phyloP scores from a whole-genome alignment of 2,888 invertebrate species.

The Andrena haemorrhoa region DNA sequence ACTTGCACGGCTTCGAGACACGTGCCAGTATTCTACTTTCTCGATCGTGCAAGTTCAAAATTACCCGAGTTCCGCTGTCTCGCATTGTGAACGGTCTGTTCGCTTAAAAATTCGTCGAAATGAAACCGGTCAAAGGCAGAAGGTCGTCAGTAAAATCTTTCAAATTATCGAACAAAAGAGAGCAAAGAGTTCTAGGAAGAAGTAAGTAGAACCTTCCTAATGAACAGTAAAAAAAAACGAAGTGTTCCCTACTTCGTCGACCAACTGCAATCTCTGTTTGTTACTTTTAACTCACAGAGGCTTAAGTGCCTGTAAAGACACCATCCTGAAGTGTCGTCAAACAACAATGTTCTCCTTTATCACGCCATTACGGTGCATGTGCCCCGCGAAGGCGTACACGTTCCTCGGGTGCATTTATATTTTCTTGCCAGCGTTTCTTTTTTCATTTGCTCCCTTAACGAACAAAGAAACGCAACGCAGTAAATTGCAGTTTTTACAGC shows the following conservation, averaged over 20 bases:
- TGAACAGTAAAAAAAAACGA: too few relatives aligned
- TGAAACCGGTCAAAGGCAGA: too few relatives aligned
- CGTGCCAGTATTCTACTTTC: slow-evolving; percentile 5
- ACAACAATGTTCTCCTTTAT: not conserved
- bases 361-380: not conserved
- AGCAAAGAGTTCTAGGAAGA: too few relatives aligned
- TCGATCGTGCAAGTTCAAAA: not conserved
- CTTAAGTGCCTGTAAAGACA: not conserved
- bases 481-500: slow-evolving; percentile 36
- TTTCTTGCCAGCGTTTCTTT: not conserved
- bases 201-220: too few relatives aligned
- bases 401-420: not conserved
- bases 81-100: too few relatives aligned
- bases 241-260: slow-evolving; percentile 1
- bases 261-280: not conserved
- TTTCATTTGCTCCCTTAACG: slow-evolving; percentile 4
- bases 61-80: not conserved
- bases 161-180: too few relatives aligned
- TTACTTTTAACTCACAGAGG: not conserved
- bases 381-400: not conserved
- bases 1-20: slow-evolving; percentile 1
- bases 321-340: not conserved
- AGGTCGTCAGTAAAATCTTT: too few relatives aligned
- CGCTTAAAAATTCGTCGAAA: too few relatives aligned
- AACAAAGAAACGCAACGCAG: slow-evolving; percentile 7